Evolutionary conservation across 2,113 vertebrate genomes (phyloP), one percentile per base, ranked within the genome.

Genomic region (Elephantulus edwardii): DNA sequence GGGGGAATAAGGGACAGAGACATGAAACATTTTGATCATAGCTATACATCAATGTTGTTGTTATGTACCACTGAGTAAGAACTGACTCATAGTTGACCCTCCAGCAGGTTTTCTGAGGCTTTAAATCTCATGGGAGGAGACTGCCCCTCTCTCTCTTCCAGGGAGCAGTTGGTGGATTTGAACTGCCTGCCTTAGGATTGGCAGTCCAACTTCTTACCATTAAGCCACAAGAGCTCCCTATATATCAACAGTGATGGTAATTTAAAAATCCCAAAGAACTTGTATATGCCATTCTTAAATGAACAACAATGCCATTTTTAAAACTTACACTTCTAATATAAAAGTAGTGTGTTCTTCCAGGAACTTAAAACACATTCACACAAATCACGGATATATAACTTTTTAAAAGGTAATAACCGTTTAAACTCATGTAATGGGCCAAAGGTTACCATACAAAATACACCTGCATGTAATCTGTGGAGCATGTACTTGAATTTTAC

Each of bases 401-500:
- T 50, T 14, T 87, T n/a, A n/a, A n/a, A n/a, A n/a, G n/a, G n/a
- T n/a, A n/a, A n/a, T 89, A 95, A 94, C 92, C 76, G 97, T 96
- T 90, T 94, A 96, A 96, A 93, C 95, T 93, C 95, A 94, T 83
- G 90, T 74, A 85, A 95, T 12, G 88, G 94, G 97, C 94, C 96
- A 95, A 95, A 95, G 95, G 88, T 0, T n/a, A 95, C 95, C 87
- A 83, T 95, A 93, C 93, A 88, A 96, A 96, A 85, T 91, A 93
- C 94, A 96, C 86, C 86, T 79, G 91, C 72, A 91, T 89, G 93
- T 86, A 92, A 93, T 91, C 7, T 94, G 95, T 96, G 97, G 97
- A 97, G 95, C 91, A 97, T 97, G 97, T 86, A 95, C 95, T 92
- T 97, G 96, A 94, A 94, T 90, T 97, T 91, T 95, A 82, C 94